Evolutionary conservation across 2,888 invertebrate species (phyloP), one percentile per base, ranked within the genome.

Genomic region (Noctua fimbriata): DNA sequence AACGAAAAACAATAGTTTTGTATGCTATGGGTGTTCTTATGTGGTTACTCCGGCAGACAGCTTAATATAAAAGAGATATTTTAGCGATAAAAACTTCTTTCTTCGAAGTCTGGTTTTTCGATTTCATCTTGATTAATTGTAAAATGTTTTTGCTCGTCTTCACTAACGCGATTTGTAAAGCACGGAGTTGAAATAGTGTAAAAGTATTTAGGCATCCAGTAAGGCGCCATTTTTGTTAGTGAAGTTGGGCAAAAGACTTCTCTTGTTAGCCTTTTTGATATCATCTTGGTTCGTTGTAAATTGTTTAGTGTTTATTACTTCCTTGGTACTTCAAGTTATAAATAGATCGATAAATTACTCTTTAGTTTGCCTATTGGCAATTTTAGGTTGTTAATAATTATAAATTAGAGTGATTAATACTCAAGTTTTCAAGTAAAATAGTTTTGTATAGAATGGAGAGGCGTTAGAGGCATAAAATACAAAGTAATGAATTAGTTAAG

Each of bases 1-100:
- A 47, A 71, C 47, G 21, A 71, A 72, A 74, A 74, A 58, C 52
- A 76, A 69, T 60, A 14, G 44, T 41, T 78, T 63, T 67, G 74
- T 85, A 85, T 86, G 73, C 84, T 63, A 9, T n/a, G 7, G 32
- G n/a, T 65, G 79, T 79, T 71, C 24, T 32, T 16, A 32, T 28
- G 2, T 49, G 47, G 49, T 14, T 65, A 63, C 83, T 67, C 49
- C 12, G 5, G n/a, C 73, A 36, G 78, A 78, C 70, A 78, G 49
- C 28, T 73, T 63, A 86, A 71, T 63, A 28, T 66, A 60, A 36
- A 7, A 24, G 2, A 60, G 28, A 76, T 78, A 1, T 67, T 65
- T 67, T 44, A 18, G 18, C n/a, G 44, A 44, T 44, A 67, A 44
- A 67, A n/a, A 18, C 14, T 66, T 32, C 12, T 3, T n/a, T n/a